Percentiles rank a stretch among this genome's conserved stretches.
phyloP scores from a whole-genome alignment of 2,888 invertebrate species.

The Mellilla xanthometata region DNA sequence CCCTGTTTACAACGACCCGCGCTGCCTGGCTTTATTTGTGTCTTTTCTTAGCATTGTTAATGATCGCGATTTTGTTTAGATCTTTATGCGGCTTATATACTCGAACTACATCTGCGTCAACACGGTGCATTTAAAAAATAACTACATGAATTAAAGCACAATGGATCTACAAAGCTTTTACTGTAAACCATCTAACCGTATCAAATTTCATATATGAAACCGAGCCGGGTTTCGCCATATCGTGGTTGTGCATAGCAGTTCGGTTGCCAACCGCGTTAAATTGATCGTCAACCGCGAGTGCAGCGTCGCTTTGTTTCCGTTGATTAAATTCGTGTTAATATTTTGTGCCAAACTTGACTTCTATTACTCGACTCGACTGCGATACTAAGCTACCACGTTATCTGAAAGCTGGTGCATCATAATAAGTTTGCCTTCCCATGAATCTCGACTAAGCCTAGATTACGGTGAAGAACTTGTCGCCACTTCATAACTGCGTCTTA shows the following conservation, averaged over 20 bases:
- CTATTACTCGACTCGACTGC: no score
- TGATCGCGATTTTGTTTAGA: background rate
- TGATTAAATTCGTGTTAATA: constrained; percentile 19
- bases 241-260: constrained; percentile 15
- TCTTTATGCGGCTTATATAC: no score
- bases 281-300: constrained; percentile 17
- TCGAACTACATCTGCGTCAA: no score
- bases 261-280: constrained; percentile 19
- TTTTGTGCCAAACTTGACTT: background rate
- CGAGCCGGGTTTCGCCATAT: constrained; percentile 8
- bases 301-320: constrained; percentile 17
- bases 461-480: constrained; percentile 38
- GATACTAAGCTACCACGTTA: background rate
- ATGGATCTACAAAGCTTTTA: constrained; percentile 1
- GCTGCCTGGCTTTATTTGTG: no score
- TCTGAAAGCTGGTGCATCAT: constrained; percentile 8
- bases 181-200: constrained; percentile 2
- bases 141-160: background rate
- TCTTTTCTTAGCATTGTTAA: constrained; percentile 40
- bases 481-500: constrained; percentile 55
- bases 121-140: no score
- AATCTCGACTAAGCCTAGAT: constrained; percentile 18
- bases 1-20: constrained; percentile 53
- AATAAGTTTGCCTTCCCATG: constrained; percentile 9
- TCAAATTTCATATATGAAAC: constrained; percentile 18